A percentile compares a stretch with the other conserved stretches of the same genome.
Conservation (phyloP, 2,888 invertebrate genomes). For the Drosophila picticornis region DNA sequence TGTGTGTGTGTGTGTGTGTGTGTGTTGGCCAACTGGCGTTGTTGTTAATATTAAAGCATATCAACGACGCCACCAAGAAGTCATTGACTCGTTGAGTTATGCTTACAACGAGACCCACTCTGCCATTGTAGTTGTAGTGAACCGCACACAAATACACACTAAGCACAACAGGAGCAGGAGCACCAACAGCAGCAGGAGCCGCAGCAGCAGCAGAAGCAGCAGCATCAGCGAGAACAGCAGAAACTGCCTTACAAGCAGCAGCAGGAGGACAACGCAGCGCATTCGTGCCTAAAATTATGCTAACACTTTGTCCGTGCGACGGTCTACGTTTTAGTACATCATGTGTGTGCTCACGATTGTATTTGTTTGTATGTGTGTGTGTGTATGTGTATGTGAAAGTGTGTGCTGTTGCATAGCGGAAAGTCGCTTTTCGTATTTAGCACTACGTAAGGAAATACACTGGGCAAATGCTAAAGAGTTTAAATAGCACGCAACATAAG, state of each 20-base stretch:
- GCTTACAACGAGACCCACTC: conserved; percentile 67
- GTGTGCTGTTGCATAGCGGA: conserved; percentile 54
- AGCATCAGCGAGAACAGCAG: conserved; percentile 19
- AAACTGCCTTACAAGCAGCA: conserved; percentile 15
- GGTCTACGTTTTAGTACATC: conserved; percentile 48
- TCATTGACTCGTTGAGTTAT: conserved; percentile 84
- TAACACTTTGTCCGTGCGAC: conserved; percentile 71
- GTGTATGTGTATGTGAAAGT: conserved; percentile 16
- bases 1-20: conserved; percentile 29
- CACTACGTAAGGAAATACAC: conserved; percentile 46
- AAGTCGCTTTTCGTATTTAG: conserved; percentile 51
- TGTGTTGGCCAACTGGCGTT: conserved; percentile 54
- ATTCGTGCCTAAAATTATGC: conserved; percentile 79
- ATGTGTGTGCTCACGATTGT: conserved; percentile 21
- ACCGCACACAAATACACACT: conserved; percentile 33
- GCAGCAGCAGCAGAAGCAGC: conserved; percentile 8
- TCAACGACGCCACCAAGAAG: conserved; percentile 83
- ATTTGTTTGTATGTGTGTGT: conserved; percentile 14
- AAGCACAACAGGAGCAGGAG: conserved; percentile 6
- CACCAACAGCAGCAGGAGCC: background rate
- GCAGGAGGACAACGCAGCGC: conserved; percentile 47
- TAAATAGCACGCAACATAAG: conserved; percentile 6
- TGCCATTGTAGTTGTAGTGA: conserved; percentile 59
- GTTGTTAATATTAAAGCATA: conserved; percentile 83
- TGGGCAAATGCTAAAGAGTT: conserved; percentile 30